phyloP scores from a whole-genome alignment of 2,797 vertebrate species.

The Emys orbicularis region DNA sequence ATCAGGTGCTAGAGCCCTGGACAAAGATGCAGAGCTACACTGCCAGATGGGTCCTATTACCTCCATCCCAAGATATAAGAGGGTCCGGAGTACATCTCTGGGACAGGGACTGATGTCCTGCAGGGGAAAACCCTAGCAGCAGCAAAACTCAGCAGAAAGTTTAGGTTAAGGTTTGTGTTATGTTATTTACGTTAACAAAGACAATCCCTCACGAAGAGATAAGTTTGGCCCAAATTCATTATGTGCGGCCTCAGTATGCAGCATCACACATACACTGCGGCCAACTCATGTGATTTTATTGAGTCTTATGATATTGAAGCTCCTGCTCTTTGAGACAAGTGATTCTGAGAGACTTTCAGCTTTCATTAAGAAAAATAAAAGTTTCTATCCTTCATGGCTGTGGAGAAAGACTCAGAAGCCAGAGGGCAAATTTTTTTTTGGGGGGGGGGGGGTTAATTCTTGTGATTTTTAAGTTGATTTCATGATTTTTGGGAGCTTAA shows the following conservation, averaged over 20 bases:
- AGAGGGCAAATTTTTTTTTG: not conserved
- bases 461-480: not conserved
- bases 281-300: not conserved
- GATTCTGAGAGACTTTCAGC: not conserved
- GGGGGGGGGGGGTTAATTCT: too few species aligned
- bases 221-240: not conserved
- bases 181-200: not conserved
- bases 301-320: not conserved
- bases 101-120: not conserved
- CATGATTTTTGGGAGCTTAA: not conserved
- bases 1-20: not conserved
- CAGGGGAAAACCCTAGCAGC: not conserved
- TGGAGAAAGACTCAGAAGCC: not conserved
- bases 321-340: not conserved
- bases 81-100: not conserved
- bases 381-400: not conserved
- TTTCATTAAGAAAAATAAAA: not conserved
- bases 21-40: rapidly evolving
- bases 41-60: not conserved
- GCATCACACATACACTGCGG: not conserved
- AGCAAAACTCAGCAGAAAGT: conserved; percentile 2
- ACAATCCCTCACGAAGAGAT: not conserved
- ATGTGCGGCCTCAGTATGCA: not conserved
- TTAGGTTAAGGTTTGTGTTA: not conserved
- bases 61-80: not conserved